phyloP scores from a whole-genome alignment of 2,797 vertebrate genomes.

The Gambelia wislizenii region DNA sequence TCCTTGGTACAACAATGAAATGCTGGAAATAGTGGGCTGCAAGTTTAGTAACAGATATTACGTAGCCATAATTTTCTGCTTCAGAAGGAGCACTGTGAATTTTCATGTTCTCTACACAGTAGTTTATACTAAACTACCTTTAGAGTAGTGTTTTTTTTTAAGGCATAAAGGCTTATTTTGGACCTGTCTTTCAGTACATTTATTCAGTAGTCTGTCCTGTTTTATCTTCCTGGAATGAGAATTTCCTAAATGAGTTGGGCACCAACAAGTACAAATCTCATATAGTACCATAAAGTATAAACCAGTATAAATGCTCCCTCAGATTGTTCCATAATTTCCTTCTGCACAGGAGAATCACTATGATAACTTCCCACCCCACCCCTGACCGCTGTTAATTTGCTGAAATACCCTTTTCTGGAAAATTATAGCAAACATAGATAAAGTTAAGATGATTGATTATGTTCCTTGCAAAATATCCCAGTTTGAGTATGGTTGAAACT shows the following conservation, averaged over 20 bases:
- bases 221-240: not conserved
- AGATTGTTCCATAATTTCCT: not conserved
- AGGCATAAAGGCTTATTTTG: not conserved
- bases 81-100: not conserved
- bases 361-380: not conserved
- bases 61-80: not conserved
- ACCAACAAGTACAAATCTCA: not conserved
- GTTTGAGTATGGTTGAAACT: slow-evolving; percentile 20
- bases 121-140: too few species aligned
- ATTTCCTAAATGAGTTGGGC: not conserved
- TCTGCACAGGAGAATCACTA: not conserved
- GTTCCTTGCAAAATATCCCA: slow-evolving; percentile 21
- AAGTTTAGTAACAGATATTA: not conserved
- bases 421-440: not conserved
- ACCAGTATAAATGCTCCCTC: not conserved
- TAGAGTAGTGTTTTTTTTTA: not conserved
- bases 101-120: not conserved
- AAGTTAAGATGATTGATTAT: not conserved
- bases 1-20: slow-evolving; percentile 20
- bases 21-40: not conserved
- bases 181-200: too few species aligned
- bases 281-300: not conserved
- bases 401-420: not conserved
- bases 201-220: not conserved
- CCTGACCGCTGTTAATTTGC: not conserved